Conservation (phyloP, 2,888 invertebrate species). For the Bibio marci region DNA sequence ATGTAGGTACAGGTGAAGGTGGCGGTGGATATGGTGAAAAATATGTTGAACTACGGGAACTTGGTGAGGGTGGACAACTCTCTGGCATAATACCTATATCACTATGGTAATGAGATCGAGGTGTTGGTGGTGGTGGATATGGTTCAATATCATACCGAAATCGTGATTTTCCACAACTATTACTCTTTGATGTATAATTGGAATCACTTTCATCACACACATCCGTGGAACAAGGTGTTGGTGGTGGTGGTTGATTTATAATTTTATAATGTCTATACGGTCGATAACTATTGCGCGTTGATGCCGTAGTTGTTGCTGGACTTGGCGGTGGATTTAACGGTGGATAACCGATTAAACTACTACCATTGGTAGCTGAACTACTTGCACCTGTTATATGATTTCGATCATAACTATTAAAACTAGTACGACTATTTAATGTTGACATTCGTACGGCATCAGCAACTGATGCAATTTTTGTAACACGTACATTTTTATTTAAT, state of each 20-base stretch:
- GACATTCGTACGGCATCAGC: slow-evolving; percentile 45
- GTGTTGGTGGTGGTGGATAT: slow-evolving; percentile 60
- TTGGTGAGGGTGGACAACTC: slow-evolving; percentile 48
- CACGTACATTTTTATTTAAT: slow-evolving; percentile 20
- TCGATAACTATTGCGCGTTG: slow-evolving; percentile 41
- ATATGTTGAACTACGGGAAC: slow-evolving; percentile 60
- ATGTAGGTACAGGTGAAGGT: slow-evolving; percentile 60
- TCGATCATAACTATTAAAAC: slow-evolving; percentile 44
- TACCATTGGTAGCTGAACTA: slow-evolving; percentile 29
- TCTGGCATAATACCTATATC: slow-evolving; percentile 39
- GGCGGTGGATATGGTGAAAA: slow-evolving; percentile 71
- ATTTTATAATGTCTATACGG: slow-evolving; percentile 60
- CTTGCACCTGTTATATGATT: slow-evolving; percentile 48
- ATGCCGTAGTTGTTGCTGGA: slow-evolving; percentile 56
- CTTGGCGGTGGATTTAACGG: slow-evolving; percentile 86
- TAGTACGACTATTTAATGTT: slow-evolving; percentile 40
- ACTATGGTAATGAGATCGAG: slow-evolving; percentile 56
- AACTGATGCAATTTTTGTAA: slow-evolving; percentile 29
- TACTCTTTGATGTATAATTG: slow-evolving; percentile 41
- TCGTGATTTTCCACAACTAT: slow-evolving; percentile 12
- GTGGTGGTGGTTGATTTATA: slow-evolving; percentile 76
- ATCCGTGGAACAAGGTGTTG: slow-evolving; percentile 88
- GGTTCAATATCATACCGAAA: slow-evolving; percentile 48
- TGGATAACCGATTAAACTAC: slow-evolving; percentile 45
- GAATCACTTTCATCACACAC: slow-evolving; percentile 81